Evolutionary conservation across 2,888 invertebrate genomes (phyloP), one percentile per base, ranked within the genome.

Genomic region (Thymelicus sylvestris): DNA sequence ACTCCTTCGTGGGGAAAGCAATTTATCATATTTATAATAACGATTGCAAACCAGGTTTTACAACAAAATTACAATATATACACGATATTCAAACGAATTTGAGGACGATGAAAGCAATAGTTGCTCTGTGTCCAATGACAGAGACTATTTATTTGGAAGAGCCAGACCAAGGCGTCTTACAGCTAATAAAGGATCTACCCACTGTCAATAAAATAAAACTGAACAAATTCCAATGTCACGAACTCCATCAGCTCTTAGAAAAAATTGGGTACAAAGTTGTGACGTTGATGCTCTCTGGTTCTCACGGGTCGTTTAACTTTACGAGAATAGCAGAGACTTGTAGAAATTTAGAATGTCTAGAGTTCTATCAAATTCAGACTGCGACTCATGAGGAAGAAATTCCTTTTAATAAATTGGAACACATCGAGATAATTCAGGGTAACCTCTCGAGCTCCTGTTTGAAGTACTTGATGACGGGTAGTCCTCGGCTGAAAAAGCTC

Each of bases 1-100:
- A 96, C 81, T 96, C 96, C 0, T 96, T 94, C 83, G 95, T 96
- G 52, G 96, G 96, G 0, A 95, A 94, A 79, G 92, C 96, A 0
- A 83, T 96, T 24, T 90, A 93, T 73, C 92, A 95, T 75, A 89
- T 96, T 39, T 87, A 93, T 76, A 94, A 94, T 74, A 91, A 93
- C 15, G 94, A 95, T 73, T 90, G 93, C 75, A 90, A 93, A 47
- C 88, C 93, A 13, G 86, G 87, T 52, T 95, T 95, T 78, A 94
- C 93, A 85, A 95, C 95, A n/a, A 96, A 95, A 77, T 79, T 96
- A 48, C 95, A 95, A 75, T 96, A 96, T 80, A 80, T 96, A 31
- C 96, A 96, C 78, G 96, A 96, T 77, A 95, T 95, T 0, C 91
- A 93, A 73, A 96, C 96, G 0, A 95, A 95, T 74, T 80, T 89